phyloP scores from a whole-genome alignment of 92 coral and sea anemone genomes.

The Paramuricea clavata region DNA sequence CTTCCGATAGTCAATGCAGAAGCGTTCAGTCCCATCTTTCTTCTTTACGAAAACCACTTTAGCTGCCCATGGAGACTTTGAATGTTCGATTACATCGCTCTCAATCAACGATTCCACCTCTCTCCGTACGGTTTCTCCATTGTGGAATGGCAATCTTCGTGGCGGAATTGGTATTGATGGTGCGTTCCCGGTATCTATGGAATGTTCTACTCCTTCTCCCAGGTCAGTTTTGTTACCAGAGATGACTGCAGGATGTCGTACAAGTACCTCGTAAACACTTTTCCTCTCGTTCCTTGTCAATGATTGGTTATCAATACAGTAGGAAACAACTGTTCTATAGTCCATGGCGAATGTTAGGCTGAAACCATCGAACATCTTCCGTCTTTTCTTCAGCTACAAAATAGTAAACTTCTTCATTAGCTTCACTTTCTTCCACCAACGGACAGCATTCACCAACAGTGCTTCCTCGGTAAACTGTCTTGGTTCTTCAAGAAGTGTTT shows the following conservation, averaged over 20 bases:
- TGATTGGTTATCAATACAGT: conserved; percentile 22
- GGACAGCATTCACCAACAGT: conserved; percentile 45
- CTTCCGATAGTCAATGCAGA: conserved; percentile 41
- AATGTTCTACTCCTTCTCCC: conserved; percentile 20
- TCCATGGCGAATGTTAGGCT: not conserved
- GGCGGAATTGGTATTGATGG: conserved; percentile 24
- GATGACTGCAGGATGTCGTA: conserved; percentile 30
- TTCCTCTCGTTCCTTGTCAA: conserved; percentile 21
- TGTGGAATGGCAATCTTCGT: conserved; percentile 30
- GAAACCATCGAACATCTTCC: conserved; percentile 1
- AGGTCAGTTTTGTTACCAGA: conserved; percentile 44
- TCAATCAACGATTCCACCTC: conserved; percentile 9
- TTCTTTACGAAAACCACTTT: conserved; percentile 40
- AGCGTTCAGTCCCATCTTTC: conserved; percentile 29
- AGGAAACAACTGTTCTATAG: conserved; percentile 42
- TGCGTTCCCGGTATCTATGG: conserved; percentile 27
- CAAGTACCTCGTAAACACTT: conserved; percentile 17
- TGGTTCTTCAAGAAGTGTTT: not conserved
- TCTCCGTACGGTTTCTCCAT: conserved; percentile 24
- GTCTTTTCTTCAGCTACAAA: not conserved
- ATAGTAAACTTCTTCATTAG: conserved; percentile 23
- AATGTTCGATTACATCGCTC: conserved; percentile 35
- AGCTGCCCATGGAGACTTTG: conserved; percentile 36
- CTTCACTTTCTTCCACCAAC: conserved; percentile 24
- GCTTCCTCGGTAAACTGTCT: conserved; percentile 37